These are phyloP conservation scores for Acyrthosiphon pisum DNA, from an alignment of 1,140 invertebrate species.

Conservation along the genomic window DNA sequence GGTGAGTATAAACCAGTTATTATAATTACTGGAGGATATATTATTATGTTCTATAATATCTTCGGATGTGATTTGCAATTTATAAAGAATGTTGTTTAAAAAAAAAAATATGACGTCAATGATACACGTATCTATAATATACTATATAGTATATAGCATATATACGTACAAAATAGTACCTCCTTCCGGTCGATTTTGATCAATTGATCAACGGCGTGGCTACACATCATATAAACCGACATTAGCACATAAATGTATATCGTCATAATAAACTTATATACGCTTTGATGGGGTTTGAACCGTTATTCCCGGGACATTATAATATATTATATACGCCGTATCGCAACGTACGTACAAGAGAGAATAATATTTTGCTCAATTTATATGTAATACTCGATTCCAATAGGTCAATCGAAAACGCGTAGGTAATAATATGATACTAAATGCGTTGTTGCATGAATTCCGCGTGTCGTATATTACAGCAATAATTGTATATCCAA, in stretches of 20 bases:
- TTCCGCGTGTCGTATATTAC: background rate
- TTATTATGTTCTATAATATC: background rate
- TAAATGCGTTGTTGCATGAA: background rate
- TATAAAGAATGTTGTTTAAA: constrained; percentile 33
- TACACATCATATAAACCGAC: background rate
- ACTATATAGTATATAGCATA: background rate
- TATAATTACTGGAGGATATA: background rate
- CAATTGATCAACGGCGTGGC: background rate
- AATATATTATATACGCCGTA: background rate
- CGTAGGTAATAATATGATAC: background rate
- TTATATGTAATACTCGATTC: background rate
- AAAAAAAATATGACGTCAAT: constrained; percentile 7
- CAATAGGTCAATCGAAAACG: background rate
- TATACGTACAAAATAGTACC: background rate
- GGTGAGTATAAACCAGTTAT: background rate
- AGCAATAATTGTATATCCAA: background rate
- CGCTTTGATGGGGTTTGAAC: background rate
- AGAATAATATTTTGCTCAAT: background rate
- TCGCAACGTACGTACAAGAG: background rate
- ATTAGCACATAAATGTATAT: background rate
- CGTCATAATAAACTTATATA: background rate
- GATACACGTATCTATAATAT: background rate
- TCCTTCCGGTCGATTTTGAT: constrained; percentile 6
- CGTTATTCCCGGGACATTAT: background rate
- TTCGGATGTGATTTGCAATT: background rate